Evolutionary conservation across 2,113 vertebrate species (phyloP).

Genomic region (Dromiciops gliroides): DNA sequence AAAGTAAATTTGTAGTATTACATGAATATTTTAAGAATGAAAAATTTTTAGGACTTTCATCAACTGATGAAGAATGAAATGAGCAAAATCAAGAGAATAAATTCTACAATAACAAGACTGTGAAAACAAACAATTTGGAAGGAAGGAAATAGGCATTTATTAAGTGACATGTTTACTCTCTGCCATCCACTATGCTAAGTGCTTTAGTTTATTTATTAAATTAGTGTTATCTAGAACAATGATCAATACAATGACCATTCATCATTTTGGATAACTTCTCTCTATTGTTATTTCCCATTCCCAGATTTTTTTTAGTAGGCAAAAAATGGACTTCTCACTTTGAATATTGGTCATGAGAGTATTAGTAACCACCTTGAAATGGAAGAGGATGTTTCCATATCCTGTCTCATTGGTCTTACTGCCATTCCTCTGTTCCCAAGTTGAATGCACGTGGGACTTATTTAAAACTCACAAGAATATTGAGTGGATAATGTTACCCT

Average conservation of each 20-base stretch:
- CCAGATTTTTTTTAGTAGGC: not conserved
- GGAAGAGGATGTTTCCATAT: not conserved
- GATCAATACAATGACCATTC: not conserved
- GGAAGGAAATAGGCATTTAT: not conserved
- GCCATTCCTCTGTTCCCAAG: slow-evolving; percentile 52
- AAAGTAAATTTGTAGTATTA: not conserved
- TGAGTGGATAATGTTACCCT: slow-evolving; percentile 60
- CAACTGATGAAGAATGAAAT: not conserved
- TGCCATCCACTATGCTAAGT: not conserved
- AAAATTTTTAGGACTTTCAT: not conserved
- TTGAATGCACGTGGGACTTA: slow-evolving; percentile 46
- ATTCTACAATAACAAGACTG: not conserved
- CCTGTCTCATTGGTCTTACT: not conserved
- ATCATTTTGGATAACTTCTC: not conserved
- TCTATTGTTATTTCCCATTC: not conserved
- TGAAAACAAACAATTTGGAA: not conserved
- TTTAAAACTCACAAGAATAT: slow-evolving; percentile 13
- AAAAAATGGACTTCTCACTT: slow-evolving; percentile 31
- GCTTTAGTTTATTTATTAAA: not conserved
- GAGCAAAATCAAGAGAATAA: not conserved
- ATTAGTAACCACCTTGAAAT: slow-evolving; percentile 5
- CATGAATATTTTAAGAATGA: not conserved
- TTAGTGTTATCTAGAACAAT: not conserved
- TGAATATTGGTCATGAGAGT: slow-evolving; percentile 11
- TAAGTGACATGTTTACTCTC: not conserved